phyloP scores from a whole-genome alignment of 2,888 invertebrate species.

The Hydriomena furcata region DNA sequence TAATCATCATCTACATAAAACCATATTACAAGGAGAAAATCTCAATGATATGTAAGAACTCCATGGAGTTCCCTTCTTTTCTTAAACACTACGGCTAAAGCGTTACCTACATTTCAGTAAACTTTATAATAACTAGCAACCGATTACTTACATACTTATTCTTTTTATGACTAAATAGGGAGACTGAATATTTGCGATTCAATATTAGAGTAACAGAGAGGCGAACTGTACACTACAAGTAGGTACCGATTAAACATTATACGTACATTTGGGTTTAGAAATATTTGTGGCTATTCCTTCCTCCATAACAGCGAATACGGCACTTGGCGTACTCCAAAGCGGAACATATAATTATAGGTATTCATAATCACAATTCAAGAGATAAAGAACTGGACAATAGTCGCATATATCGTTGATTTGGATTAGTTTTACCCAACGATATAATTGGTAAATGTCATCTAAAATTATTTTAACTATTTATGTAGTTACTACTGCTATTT shows the following conservation, averaged over 20 bases:
- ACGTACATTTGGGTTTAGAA: conserved; percentile 10
- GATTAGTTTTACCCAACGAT: conserved; percentile 24
- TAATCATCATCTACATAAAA: conserved; percentile 50
- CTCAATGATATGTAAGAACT: conserved; percentile 83
- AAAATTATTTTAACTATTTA: conserved; percentile 37
- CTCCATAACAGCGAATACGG: background rate
- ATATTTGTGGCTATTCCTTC: conserved; percentile 9
- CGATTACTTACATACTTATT: conserved; percentile 44
- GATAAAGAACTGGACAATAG: conserved; percentile 26
- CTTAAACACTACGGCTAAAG: conserved; percentile 78
- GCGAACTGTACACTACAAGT: conserved; percentile 19
- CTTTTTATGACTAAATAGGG: conserved; percentile 32
- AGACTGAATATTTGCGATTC: conserved; percentile 27
- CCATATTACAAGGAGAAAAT: conserved; percentile 78
- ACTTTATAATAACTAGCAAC: conserved; percentile 66
- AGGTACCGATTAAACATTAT: conserved; percentile 14
- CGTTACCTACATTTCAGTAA: conserved; percentile 73
- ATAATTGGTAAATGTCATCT: conserved; percentile 35
- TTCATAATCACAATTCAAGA: conserved; percentile 25
- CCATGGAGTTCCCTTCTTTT: conserved; percentile 73
- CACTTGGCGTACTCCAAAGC: conserved; percentile 14
- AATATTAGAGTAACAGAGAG: conserved; percentile 20
- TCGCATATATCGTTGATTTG: conserved; percentile 26
- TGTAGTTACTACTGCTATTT: conserved; percentile 39
- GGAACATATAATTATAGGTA: conserved; percentile 20